These are phyloP conservation scores for Drosophila tropicalis DNA, from an alignment of 1,140 invertebrate genomes.

Conservation along the genomic window DNA sequence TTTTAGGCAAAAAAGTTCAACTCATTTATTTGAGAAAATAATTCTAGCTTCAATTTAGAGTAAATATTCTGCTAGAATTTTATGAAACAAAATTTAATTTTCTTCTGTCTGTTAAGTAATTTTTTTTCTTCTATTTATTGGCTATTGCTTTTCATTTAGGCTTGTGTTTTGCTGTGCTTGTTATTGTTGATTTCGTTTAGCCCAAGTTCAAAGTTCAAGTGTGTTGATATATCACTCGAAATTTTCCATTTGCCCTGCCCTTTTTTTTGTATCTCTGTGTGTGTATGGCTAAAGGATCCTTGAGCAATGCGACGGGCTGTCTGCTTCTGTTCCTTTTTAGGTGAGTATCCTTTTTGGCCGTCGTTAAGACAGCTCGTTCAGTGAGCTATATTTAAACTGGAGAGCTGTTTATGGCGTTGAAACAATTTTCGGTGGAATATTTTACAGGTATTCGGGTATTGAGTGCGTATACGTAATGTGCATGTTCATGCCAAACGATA, in stretches of 20 bases:
- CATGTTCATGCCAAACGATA: slow-evolving; percentile 4
- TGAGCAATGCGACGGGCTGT: background rate
- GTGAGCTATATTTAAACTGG: slow-evolving; percentile 3
- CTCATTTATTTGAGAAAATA: too few relatives aligned
- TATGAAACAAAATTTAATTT: too few relatives aligned
- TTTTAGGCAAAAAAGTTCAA: too few relatives aligned
- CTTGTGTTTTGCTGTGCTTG: background rate
- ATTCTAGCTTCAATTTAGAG: too few relatives aligned
- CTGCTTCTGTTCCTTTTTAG: background rate
- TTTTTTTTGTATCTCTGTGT: slow-evolving; percentile 16
- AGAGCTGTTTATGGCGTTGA: background rate
- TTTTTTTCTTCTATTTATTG: background rate
- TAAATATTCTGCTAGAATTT: too few relatives aligned
- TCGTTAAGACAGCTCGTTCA: background rate
- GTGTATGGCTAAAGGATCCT: background rate
- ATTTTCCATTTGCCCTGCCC: slow-evolving; percentile 32
- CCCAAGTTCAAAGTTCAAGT: slow-evolving; percentile 32
- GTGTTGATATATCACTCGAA: slow-evolving; percentile 53
- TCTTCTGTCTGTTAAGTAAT: background rate
- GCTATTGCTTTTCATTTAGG: background rate
- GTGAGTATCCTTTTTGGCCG: background rate
- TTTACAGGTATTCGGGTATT: background rate
- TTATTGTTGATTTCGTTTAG: slow-evolving; percentile 2
- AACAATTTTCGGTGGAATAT: background rate
- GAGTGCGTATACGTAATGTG: background rate